phyloP scores from a whole-genome alignment of 2,113 vertebrate species.

The Lutjanus erythropterus region DNA sequence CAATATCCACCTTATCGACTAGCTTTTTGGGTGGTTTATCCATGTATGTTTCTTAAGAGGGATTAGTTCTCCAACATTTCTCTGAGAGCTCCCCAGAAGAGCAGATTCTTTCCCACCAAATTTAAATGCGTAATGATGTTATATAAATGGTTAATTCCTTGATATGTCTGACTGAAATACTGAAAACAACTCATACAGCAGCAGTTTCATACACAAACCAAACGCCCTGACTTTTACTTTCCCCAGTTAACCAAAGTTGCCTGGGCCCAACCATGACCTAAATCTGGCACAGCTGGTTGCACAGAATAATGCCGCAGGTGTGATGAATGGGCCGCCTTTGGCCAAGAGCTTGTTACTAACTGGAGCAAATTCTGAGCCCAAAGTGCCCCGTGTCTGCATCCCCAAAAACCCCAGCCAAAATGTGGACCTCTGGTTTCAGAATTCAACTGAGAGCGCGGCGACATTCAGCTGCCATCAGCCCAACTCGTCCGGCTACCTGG shows the following conservation, averaged over 20 bases:
- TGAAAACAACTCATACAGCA: neutral
- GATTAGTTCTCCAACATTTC: neutral
- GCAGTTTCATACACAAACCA: neutral
- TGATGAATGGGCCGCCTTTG: constrained; percentile 59
- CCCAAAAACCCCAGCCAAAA: constrained; percentile 21
- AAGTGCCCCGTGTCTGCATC: constrained; percentile 19
- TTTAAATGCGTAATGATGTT: neutral
- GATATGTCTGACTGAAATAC: too few species aligned
- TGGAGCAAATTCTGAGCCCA: constrained; percentile 21
- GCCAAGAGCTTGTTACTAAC: constrained; percentile 58
- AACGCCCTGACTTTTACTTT: constrained; percentile 23
- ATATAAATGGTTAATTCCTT: neutral
- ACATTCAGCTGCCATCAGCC: constrained; percentile 32
- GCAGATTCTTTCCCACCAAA: neutral
- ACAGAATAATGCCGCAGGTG: constrained; percentile 19
- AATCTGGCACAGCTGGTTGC: constrained; percentile 49
- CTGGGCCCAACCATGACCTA: constrained; percentile 27
- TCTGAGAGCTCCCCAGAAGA: neutral
- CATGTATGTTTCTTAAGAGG: neutral
- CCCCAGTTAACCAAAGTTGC: constrained; percentile 17
- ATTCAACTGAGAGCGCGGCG: neutral
- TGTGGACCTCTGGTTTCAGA: constrained; percentile 23
- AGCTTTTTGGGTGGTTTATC: neutral
- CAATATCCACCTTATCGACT: neutral
- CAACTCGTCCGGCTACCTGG: constrained; percentile 29